Base-by-base conservation (phyloP, 2,113 vertebrate genomes). In the Cygnus atratus region DNA sequence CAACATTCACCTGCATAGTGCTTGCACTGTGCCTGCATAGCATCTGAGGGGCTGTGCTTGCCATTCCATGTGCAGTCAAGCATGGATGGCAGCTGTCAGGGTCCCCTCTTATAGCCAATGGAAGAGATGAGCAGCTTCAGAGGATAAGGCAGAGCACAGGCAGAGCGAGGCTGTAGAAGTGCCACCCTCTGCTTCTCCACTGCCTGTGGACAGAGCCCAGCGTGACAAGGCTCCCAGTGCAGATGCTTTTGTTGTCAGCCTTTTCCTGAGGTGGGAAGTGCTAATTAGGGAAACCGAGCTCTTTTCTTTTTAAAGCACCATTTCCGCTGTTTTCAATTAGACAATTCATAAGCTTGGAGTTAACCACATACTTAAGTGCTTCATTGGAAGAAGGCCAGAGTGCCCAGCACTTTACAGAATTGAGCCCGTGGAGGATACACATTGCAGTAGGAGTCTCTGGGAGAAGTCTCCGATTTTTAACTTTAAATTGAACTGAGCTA, bases 21-120 rank as follows among this genome's bases (percentile, higher is more conserved):
- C 13, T n/a, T 13, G 41, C 24, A 26, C 90, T 43, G 48, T 29
- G 48, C 77, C n/a, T 28, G 48, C 17, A 13, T 0, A 37, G 48
- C 35, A 57, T 3, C 62, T 46, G 67, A 17, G 33, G 29, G 52
- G 52, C 55, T 29, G 48, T 16, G 26, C 41, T 31, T 35, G 48
- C 76, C 25, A 2, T 14, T 46, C n/a, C 3, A 1, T 15, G 7
- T 1, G 18, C 22, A 25, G 26, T 4, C 61, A 35, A 20, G 55
- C 55, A 20, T 0, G 10, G 41, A 26, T 0, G 1, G 50, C 19
- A 61, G n/a, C 58, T 24, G 58, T n/a, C 58, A 61, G 21, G n/a
- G 33, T 61, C 33, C 13, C 9, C 15, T 33, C 55, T 70, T 63
- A 17, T 11, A 41, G 66, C 26, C 39, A 35, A 59, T 2, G 6